Conservation (phyloP, 2,113 vertebrate genomes). For the Epinephelus lanceolatus region DNA sequence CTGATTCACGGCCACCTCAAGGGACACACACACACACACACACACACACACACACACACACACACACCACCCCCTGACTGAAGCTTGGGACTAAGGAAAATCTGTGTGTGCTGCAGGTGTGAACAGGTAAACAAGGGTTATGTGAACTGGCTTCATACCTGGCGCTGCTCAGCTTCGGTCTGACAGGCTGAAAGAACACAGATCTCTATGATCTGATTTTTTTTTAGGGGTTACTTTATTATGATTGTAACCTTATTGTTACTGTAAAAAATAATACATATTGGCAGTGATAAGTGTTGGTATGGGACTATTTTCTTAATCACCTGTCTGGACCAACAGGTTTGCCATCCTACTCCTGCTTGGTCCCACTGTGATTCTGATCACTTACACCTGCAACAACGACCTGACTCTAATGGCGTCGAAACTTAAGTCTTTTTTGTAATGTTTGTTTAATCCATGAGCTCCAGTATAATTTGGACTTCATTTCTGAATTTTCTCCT, state of each 20-base stretch:
- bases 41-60: slow-evolving; percentile 14
- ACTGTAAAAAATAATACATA: not conserved
- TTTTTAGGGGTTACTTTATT: not conserved
- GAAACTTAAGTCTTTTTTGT: too few species aligned
- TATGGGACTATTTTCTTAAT: not conserved
- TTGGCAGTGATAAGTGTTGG: not conserved
- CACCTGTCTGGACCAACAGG: not conserved
- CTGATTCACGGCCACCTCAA: slow-evolving; percentile 77
- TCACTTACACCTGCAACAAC: not conserved
- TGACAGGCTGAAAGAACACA: not conserved
- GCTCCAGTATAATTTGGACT: too few species aligned
- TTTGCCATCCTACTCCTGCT: not conserved
- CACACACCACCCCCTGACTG: slow-evolving; percentile 32
- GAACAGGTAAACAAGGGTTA: slow-evolving; percentile 7
- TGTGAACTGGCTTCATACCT: slow-evolving; percentile 9
- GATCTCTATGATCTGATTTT: not conserved
- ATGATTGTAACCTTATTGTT: not conserved
- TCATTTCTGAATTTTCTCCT: too few species aligned
- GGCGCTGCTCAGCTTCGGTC: not conserved
- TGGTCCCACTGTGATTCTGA: not conserved
- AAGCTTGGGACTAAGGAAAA: not conserved
- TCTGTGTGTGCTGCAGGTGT: slow-evolving; percentile 17
- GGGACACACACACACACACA: slow-evolving; percentile 35
- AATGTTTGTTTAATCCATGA: too few species aligned
- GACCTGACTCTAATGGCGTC: too few species aligned